Evolutionary conservation across 2,888 invertebrate genomes (phyloP), one percentile per base, ranked within the genome.

Genomic region (Drosophila tripunctata): DNA sequence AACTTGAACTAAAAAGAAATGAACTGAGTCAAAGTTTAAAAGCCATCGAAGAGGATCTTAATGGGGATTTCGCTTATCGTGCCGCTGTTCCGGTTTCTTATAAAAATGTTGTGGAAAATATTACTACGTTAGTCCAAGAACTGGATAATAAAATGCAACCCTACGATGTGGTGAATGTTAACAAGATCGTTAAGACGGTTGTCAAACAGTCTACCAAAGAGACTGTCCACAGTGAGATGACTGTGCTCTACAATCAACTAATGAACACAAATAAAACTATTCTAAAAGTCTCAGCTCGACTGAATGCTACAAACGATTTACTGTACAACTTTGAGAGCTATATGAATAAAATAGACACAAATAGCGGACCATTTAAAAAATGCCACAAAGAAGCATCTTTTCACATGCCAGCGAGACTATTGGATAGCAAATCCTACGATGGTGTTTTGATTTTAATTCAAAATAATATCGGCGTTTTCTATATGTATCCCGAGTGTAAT

Each of bases 161-260:
- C 0, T 47, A 48, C n/a, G 69, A 68, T 44, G 38, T 68, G 31
- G 1, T 68, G 5, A 48, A 38, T 38, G 38, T 67, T 2, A 31
- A 58, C 12, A 55, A 30, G 12, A 50, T 68, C 10, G 30, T n/a
- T 68, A n/a, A 6, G 22, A 1, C 3, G 6, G 4, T 24, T 68
- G 8, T 19, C 45, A 51, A 33, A 14, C 14, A 31, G 27, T 15
- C 33, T 1, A 50, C 27, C 5, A 8, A 8, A 2, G 14, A 47
- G 27, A 24, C 15, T 2, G 35, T 47, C 1, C 22, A 33, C 47
- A 24, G 35, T 0, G 36, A 43, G 1, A 43, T 67, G 10, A 31
- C 65, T n/a, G 27, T 10, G 1, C 14, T 68, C 14, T 65, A 52
- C 27, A 43, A 31, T 41, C 47, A 57, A 15, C 31, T 67, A n/a